Base-by-base conservation (phyloP, 2,888 invertebrate genomes). In the Agrilus biguttatus region DNA sequence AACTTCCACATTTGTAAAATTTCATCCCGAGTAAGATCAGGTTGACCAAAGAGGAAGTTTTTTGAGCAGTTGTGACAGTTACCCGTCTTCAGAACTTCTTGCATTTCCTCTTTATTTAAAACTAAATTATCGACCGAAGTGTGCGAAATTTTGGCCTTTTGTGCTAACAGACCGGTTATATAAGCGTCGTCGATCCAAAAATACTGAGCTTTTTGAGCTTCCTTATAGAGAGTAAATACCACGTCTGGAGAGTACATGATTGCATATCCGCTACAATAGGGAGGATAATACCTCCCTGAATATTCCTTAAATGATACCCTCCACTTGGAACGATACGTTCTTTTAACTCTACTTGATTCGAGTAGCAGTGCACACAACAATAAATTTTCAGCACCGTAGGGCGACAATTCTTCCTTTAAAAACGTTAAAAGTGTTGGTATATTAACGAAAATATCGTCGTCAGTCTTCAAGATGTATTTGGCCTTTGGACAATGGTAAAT, bases 111-210 rank as follows among this genome's bases (percentile, higher is more conserved):
- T 10, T 32, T n/a, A 32, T 34, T 8, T 41, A 46, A 36, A 33
- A 44, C 40, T 28, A 45, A 44, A 36, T 43, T 42, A 8, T 42
- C 32, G 17, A 74, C 49, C 19, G 73, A 67, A 1, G 74, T 73
- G 40, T 75, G 72, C 1, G 68, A 62, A n/a, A 79, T 57, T 49
- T 75, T 73, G 8, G 72, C 65, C 54, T 71, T 70, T 49, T 71
- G 63, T 0, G 76, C 75, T 43, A 76, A 54, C 7, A 71, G 70
- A 36, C 82, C 83, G 3, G 82, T 82, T 32, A 83, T 65, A 55
- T 78, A 77, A 43, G 79, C 78, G 58, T 83, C 83, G 59, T 83
- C 82, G 45, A 83, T 77, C 83, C 83, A 83, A 63, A 83, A 82
- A 57, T 77, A 80, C 3, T 71, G 68, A 5, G 70, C 62, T 44